phyloP scores from a whole-genome alignment of 1,140 invertebrate genomes.

The Berghia stephanieae region DNA sequence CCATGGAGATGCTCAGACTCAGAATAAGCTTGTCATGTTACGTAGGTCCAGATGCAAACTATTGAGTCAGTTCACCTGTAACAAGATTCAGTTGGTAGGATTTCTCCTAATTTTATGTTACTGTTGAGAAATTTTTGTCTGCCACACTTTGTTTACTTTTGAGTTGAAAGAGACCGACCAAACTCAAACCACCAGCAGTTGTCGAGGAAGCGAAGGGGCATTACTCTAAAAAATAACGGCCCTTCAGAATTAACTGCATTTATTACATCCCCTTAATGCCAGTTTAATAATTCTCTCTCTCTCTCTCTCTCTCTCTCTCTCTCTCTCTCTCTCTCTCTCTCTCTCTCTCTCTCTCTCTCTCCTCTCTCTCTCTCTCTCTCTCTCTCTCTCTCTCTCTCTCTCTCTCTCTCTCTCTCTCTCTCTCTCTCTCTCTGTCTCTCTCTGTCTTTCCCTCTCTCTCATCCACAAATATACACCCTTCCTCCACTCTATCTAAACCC shows the following conservation, averaged over 20 bases:
- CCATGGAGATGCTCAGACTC: no score
- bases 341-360: neutral
- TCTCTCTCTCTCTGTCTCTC: neutral
- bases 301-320: neutral
- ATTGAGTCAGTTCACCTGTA: no score
- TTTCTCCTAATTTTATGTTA: no score
- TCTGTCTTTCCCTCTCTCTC: constrained; percentile 9
- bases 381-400: neutral
- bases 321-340: neutral
- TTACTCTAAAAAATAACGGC: neutral
- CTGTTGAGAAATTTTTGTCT: no score
- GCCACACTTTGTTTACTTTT: no score
- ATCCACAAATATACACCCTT: no score
- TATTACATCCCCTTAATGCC: neutral
- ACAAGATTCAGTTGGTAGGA: no score
- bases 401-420: neutral
- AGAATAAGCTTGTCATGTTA: no score
- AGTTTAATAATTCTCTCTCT: neutral
- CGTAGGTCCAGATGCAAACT: no score
- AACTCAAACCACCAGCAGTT: no score
- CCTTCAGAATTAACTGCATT: neutral
- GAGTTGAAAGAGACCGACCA: no score
- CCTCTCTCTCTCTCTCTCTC: neutral
- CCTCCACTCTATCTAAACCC: constrained; percentile 7
- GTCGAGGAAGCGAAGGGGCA: no score